A percentile compares a stretch with the other conserved stretches of the same genome.
phyloP scores from a whole-genome alignment of 2,113 vertebrate species.

The Percina caprodes region DNA sequence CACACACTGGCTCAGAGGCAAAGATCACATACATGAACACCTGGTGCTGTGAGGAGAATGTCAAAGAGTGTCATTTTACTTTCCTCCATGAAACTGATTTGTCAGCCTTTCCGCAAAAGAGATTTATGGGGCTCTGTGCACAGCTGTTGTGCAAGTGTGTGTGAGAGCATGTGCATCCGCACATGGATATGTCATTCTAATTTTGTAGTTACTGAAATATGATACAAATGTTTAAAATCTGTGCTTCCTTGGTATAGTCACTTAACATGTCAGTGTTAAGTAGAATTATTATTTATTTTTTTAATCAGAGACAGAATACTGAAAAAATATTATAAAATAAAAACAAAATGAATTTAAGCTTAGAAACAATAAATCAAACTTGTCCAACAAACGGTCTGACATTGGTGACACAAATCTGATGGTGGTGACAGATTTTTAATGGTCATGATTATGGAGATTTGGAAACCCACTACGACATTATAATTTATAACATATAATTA shows the following conservation, averaged over 20 bases:
- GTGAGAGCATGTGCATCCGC: slow-evolving; percentile 28
- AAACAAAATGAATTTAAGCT: background rate
- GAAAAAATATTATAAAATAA: background rate
- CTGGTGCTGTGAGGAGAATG: slow-evolving; percentile 64
- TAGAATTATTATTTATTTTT: background rate
- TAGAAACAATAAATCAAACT: slow-evolving; percentile 13
- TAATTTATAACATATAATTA: slow-evolving; percentile 46
- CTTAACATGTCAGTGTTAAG: background rate
- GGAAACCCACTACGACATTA: slow-evolving; percentile 28
- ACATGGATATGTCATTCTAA: slow-evolving; percentile 18
- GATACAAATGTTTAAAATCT: background rate
- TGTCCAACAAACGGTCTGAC: background rate
- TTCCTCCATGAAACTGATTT: slow-evolving; percentile 71
- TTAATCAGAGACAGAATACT: background rate
- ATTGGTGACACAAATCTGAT: slow-evolving; percentile 23
- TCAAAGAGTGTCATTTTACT: slow-evolving; percentile 66
- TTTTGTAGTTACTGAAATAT: slow-evolving; percentile 8
- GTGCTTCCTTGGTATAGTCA: background rate
- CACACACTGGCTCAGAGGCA: slow-evolving; percentile 50
- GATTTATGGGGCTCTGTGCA: slow-evolving; percentile 56
- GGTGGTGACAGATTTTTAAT: slow-evolving; percentile 29
- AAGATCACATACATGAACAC: slow-evolving; percentile 71
- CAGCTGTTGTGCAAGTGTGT: slow-evolving; percentile 46
- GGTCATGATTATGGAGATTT: slow-evolving; percentile 26
- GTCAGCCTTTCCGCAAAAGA: slow-evolving; percentile 67